Evolutionary conservation across 2,888 invertebrate species (phyloP).

Genomic region (Chymomyza caudatula): DNA sequence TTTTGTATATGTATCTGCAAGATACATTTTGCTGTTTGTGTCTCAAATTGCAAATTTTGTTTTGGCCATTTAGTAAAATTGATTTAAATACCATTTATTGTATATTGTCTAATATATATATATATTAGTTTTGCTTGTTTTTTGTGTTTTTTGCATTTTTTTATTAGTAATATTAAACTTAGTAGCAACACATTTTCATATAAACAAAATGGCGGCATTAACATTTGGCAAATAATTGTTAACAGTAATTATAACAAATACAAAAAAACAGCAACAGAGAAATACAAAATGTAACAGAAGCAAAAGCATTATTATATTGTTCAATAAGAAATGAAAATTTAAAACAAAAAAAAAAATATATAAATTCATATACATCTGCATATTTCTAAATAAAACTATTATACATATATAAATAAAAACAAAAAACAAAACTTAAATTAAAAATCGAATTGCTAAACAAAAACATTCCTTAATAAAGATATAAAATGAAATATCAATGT

Average conservation of each 20-base stretch:
- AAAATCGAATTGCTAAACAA: neutral
- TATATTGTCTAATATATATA: too few relatives aligned
- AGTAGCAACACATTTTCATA: neutral
- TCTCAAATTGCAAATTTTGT: neutral
- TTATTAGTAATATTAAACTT: neutral
- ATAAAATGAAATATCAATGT: neutral
- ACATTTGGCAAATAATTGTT: neutral
- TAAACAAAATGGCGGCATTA: slow-evolving; percentile 1
- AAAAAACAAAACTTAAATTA: neutral
- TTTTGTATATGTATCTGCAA: too few relatives aligned
- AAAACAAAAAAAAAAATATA: neutral
- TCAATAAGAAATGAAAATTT: neutral
- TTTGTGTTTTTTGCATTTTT: neutral
- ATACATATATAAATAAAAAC: neutral
- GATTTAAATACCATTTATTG: neutral
- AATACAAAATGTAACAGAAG: neutral
- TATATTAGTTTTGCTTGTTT: neutral
- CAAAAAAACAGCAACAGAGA: neutral
- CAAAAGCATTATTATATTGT: slow-evolving; percentile 1
- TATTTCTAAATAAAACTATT: neutral
- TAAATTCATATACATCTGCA: neutral
- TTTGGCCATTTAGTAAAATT: neutral
- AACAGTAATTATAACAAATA: neutral
- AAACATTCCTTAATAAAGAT: neutral
- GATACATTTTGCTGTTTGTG: too few relatives aligned